Evolutionary conservation across 2,797 vertebrate species (phyloP).

Genomic region (Enteromius anoplus): DNA sequence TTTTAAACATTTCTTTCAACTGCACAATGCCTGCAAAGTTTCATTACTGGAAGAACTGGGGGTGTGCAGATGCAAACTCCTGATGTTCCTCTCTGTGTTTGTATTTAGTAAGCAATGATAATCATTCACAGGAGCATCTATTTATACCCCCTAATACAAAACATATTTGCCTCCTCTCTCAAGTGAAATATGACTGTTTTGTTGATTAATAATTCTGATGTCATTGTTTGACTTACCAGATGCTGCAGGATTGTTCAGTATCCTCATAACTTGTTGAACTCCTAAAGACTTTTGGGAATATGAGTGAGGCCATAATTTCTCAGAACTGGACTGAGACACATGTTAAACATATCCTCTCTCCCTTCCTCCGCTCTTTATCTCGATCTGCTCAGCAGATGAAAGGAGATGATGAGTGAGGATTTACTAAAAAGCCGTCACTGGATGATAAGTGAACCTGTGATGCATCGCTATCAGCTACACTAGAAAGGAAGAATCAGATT

Average conservation of each 20-base stretch:
- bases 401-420: not conserved
- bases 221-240: not conserved
- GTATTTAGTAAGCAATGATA: not conserved
- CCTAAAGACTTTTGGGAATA: not conserved
- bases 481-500: conserved; percentile 6
- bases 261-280: not conserved
- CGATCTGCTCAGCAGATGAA: conserved; percentile 33
- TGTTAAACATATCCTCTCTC: not conserved
- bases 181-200: not conserved
- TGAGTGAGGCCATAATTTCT: not conserved
- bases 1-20: not conserved
- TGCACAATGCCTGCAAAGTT: not conserved
- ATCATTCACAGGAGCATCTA: not conserved
- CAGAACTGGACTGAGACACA: not conserved
- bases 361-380: not conserved
- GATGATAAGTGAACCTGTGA: conserved; percentile 11
- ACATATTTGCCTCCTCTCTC: not conserved
- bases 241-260: not conserved
- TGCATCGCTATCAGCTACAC: conserved; percentile 7
- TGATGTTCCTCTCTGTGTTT: not conserved
- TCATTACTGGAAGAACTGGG: not conserved
- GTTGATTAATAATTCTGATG: not conserved
- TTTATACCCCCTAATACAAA: not conserved
- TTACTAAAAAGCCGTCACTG: not conserved
- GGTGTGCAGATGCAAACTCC: not conserved